Base-by-base conservation (phyloP, 2,888 invertebrate species). In the Macrosoma leucophasiata region DNA sequence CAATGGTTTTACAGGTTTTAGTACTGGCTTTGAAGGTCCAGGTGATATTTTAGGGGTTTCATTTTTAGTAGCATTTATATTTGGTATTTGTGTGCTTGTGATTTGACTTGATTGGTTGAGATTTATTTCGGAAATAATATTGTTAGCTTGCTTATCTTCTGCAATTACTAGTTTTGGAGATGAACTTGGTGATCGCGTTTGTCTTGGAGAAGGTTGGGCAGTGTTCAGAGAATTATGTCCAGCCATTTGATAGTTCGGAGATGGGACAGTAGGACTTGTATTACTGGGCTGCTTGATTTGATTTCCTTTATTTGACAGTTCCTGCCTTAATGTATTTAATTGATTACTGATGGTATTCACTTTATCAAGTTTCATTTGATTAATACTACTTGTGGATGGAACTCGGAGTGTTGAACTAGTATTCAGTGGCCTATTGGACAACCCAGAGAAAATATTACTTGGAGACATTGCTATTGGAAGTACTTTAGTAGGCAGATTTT, bases 141-240 rank as follows among this genome's bases (percentile, higher is more conserved):
- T 66, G 39, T 50, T 60, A 10, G 61, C 53, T 55, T 84, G 84
- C 50, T 84, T 84, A 30, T 84, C 84, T 55, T 85, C 85, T 33
- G 84, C 85, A 49, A 85, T 85, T 1, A 85, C 78, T 41, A 85
- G 58, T 48, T 85, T 85, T 18, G 85, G 85, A 18, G 85, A 85
- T 19, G 82, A 84, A 49, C 85, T 85, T 13, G 85, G 85, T 11
- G 85, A 85, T n/a, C 85, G 69, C 20, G 77, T 81, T 53, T 79
- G 84, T 42, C 81, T 69, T 33, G 84, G 79, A 30, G 78, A 78
- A 25, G 76, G 72, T 32, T 74, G 78, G 23, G 70, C 46, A 41
- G 65, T 50, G 38, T 44, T 65, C 13, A 69, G 52, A 8, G 75
- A 57, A 36, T 52, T 60, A 46, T 67, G 74, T 13, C 70, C 44